These are phyloP conservation scores for Hermaeophaga mercurialis DNA, from an alignment of 2,888 invertebrate genomes.

Conservation along the genomic window DNA sequence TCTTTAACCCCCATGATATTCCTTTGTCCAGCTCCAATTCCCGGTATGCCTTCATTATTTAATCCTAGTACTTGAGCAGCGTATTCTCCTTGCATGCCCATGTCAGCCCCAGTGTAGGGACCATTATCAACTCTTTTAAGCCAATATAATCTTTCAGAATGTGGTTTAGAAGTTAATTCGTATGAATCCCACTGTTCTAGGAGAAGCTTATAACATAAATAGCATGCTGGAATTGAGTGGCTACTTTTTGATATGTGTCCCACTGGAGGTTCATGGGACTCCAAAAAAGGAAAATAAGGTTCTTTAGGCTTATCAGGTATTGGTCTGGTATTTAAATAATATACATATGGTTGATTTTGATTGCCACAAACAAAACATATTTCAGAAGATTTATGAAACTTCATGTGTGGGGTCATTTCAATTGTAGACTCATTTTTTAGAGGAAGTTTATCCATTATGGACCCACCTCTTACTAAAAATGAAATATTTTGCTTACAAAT, in stretches of 20 bases:
- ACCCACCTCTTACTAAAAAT: constrained; percentile 45
- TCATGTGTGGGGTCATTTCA: constrained; percentile 27
- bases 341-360: constrained; percentile 67
- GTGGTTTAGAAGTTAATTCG: constrained; percentile 80
- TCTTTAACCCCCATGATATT: constrained; percentile 15
- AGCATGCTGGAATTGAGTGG: constrained; percentile 72
- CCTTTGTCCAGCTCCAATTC: background rate
- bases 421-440: constrained; percentile 50
- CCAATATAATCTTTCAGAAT: constrained; percentile 88
- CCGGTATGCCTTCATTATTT: constrained; percentile 60
- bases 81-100: constrained; percentile 85
- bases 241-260: constrained; percentile 65
- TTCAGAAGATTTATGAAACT: constrained; percentile 42
- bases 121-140: constrained; percentile 90
- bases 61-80: constrained; percentile 86
- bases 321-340: constrained; percentile 68
- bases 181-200: constrained; percentile 92
- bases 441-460: constrained; percentile 61
- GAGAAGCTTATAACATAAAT: constrained; percentile 84
- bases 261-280: constrained; percentile 83
- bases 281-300: constrained; percentile 91
- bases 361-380: constrained; percentile 78
- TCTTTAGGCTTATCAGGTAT: constrained; percentile 72
- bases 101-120: constrained; percentile 86
- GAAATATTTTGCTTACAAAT: too few species aligned